Evolutionary conservation across 2,888 invertebrate genomes (phyloP).

Genomic region (Eretmocerus hayati): DNA sequence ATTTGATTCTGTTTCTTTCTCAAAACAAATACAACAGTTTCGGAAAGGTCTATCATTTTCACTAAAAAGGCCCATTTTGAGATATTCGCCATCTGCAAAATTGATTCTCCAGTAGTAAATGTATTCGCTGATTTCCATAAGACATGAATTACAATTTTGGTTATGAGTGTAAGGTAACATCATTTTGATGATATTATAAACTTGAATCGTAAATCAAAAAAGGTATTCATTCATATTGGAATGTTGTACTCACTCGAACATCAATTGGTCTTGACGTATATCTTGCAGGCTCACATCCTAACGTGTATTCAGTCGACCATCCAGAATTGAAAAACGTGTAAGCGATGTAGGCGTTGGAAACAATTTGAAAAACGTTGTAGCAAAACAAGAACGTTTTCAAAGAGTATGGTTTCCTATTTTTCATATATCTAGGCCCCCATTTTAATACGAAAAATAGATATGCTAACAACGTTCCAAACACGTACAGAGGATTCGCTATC

Average conservation of each 20-base stretch:
- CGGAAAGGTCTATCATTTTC: constrained; percentile 59
- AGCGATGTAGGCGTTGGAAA: constrained; percentile 24
- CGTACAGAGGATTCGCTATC: constrained; percentile 57
- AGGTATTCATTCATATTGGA: too few relatives aligned
- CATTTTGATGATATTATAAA: too few relatives aligned
- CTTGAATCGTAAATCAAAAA: too few relatives aligned
- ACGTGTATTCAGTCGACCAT: constrained; percentile 52
- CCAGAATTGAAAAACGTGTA: constrained; percentile 50
- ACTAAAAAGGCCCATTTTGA: constrained; percentile 55
- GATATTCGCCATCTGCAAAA: constrained; percentile 22
- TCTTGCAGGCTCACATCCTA: constrained; percentile 62
- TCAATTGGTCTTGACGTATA: constrained; percentile 40
- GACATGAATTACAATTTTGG: constrained; percentile 44
- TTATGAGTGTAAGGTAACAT: too few relatives aligned
- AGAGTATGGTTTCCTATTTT: constrained; percentile 59
- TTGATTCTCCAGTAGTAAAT: too few relatives aligned
- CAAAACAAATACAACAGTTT: constrained; percentile 63
- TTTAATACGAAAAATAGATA: constrained; percentile 55
- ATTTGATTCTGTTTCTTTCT: constrained; percentile 65
- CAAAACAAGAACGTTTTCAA: constrained; percentile 60
- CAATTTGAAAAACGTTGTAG: constrained; percentile 68
- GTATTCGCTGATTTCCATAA: constrained; percentile 40
- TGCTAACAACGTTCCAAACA: constrained; percentile 49
- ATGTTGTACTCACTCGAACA: constrained; percentile 9
- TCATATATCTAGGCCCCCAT: constrained; percentile 63